A percentile compares a stretch with the other conserved stretches of the same genome.
These are phyloP conservation scores for Phymorhynchus buccinoides DNA, from an alignment of 1,140 invertebrate species.

Conservation along the genomic window DNA sequence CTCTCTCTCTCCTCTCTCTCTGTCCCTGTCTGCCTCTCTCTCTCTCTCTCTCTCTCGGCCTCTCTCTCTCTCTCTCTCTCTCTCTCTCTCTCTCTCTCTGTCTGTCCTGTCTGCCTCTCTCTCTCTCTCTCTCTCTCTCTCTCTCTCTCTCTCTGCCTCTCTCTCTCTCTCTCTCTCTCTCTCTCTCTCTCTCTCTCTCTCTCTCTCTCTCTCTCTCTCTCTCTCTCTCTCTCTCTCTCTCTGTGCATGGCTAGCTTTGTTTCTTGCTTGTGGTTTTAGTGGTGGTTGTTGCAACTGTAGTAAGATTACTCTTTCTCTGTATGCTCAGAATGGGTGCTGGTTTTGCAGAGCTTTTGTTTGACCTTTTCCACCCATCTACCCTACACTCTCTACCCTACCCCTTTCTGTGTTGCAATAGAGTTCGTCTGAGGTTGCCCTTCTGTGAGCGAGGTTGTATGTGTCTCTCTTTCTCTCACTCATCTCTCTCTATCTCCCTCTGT, in stretches of 20 bases:
- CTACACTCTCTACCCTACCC: not conserved
- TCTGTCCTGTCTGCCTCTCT: not conserved
- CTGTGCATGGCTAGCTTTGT: no score
- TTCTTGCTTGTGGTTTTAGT: not conserved
- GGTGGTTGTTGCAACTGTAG: no score
- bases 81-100: not conserved
- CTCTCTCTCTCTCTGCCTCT: not conserved
- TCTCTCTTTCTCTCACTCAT: no score
- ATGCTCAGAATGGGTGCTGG: not conserved
- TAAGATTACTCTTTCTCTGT: not conserved
- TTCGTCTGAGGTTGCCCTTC: no score
- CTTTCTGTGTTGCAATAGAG: no score
- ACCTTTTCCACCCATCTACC: not conserved
- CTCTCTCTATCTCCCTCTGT: no score
- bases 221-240: not conserved
- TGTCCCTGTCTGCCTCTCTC: no score
- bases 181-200: slow-evolving; percentile 30
- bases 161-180: slow-evolving; percentile 26
- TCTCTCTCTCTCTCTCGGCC: no score
- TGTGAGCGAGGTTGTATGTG: no score
- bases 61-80: not conserved
- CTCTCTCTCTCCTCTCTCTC: no score
- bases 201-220: not conserved
- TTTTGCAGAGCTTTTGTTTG: not conserved
- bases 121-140: not conserved